Conservation (phyloP, 2,113 vertebrate species). For the Amphiprion ocellaris region DNA sequence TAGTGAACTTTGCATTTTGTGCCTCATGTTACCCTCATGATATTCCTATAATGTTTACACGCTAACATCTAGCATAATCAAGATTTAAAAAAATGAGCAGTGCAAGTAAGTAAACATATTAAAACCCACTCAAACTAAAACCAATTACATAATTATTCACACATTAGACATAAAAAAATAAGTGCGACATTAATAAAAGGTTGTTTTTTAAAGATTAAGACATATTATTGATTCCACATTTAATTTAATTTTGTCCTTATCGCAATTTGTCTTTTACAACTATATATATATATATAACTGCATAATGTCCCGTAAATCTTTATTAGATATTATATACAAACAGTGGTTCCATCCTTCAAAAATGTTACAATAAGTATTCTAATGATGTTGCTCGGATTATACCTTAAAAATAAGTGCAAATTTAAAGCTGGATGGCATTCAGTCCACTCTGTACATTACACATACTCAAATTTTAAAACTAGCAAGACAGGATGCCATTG, state of each 20-base stretch:
- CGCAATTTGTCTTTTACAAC: not conserved
- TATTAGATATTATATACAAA: constrained; percentile 3
- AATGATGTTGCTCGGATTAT: constrained; percentile 29
- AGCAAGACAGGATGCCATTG: constrained; percentile 14
- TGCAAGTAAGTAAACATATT: too few species aligned
- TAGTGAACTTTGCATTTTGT: not conserved
- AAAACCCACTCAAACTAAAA: too few species aligned
- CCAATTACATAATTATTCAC: too few species aligned
- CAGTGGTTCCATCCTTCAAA: constrained; percentile 19
- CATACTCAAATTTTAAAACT: constrained; percentile 30
- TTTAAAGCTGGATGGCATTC: constrained; percentile 36
- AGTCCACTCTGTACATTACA: constrained; percentile 40
- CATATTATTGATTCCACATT: too few species aligned
- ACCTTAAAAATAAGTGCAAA: constrained; percentile 40
- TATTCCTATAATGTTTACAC: too few species aligned
- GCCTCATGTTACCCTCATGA: too few species aligned
- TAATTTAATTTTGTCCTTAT: too few species aligned
- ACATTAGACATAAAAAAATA: too few species aligned
- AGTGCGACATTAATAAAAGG: too few species aligned
- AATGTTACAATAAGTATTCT: constrained; percentile 23
- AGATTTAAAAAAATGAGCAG: too few species aligned
- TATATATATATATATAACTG: not conserved
- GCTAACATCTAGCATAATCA: too few species aligned
- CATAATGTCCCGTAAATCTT: constrained; percentile 10
- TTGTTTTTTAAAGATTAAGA: too few species aligned